Evolutionary conservation across 2,888 invertebrate species (phyloP).

Genomic region (Tanypteryx hageni): DNA sequence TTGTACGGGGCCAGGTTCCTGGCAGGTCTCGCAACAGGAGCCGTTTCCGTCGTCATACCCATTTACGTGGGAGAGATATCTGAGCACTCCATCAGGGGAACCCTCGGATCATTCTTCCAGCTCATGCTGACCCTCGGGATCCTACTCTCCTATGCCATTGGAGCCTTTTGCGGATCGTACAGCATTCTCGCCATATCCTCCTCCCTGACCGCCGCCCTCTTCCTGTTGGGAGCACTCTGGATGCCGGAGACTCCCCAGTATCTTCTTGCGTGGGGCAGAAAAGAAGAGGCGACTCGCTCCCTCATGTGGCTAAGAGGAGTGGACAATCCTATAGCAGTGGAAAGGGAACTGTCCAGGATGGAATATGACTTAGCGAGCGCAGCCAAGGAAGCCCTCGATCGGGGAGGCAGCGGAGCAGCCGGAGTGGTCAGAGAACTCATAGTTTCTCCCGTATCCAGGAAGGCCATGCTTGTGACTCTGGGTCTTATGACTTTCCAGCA

Average conservation of each 20-base stretch:
- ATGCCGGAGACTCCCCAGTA: constrained; percentile 75
- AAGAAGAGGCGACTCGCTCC: constrained; percentile 80
- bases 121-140: constrained; percentile 80
- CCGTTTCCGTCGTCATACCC: constrained; percentile 88
- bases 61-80: constrained; percentile 94
- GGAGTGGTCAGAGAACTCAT: constrained; percentile 78
- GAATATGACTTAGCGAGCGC: constrained; percentile 9
- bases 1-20: constrained; percentile 78
- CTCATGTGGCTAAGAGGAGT: constrained; percentile 83
- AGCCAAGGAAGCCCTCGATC: constrained; percentile 56
- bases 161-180: constrained; percentile 83
- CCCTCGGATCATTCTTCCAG: constrained; percentile 91
- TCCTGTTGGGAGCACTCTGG: constrained; percentile 79
- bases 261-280: constrained; percentile 76
- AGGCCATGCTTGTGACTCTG: constrained; percentile 85
- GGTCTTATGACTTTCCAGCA: constrained; percentile 92
- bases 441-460: constrained; percentile 80
- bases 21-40: constrained; percentile 80
- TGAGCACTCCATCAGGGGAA: constrained; percentile 87
- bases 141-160: constrained; percentile 85
- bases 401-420: constrained; percentile 51
- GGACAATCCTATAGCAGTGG: constrained; percentile 78
- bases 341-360: constrained; percentile 81
- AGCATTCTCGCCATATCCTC: constrained; percentile 82
- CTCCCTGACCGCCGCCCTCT: constrained; percentile 81